Percentiles rank a stretch among this genome's conserved stretches.
Conservation (phyloP, 2,797 vertebrate genomes). For the Selene dorsalis region DNA sequence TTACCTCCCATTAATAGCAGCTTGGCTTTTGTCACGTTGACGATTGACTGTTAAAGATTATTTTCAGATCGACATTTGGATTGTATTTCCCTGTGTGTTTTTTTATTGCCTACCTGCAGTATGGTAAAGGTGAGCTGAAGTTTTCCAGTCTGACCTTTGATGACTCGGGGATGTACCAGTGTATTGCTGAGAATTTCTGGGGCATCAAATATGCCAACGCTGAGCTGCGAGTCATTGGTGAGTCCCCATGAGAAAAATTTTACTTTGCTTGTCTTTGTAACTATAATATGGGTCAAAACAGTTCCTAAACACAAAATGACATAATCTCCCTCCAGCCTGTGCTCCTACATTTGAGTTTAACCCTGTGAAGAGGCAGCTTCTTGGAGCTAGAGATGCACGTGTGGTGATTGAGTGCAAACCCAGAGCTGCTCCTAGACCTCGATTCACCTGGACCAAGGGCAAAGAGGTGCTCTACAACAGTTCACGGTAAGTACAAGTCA, state of each 20-base stretch:
- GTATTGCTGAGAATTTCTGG: conserved; percentile 93
- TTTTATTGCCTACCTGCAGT: conserved; percentile 75
- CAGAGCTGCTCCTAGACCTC: conserved; percentile 93
- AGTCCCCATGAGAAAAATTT: conserved; percentile 32
- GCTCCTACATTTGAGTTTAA: conserved; percentile 95
- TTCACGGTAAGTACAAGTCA: conserved; percentile 84
- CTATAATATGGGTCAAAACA: rapidly evolving
- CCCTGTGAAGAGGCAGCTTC: conserved; percentile 93
- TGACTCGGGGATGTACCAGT: conserved; percentile 98
- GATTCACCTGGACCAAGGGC: conserved; percentile 94
- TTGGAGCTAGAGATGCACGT: conserved; percentile 92
- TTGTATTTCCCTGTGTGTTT: conserved; percentile 58
- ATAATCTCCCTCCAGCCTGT: conserved; percentile 83
- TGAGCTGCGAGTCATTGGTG: conserved; percentile 94
- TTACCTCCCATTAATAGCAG: not conserved
- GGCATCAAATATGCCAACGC: conserved; percentile 97
- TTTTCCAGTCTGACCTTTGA: conserved; percentile 92
- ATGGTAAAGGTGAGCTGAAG: conserved; percentile 93
- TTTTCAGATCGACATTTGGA: not conserved
- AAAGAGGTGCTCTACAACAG: conserved; percentile 93
- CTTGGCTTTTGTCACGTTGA: not conserved
- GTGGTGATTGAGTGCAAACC: conserved; percentile 97
- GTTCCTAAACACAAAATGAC: not conserved
- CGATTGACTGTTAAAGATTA: not conserved
- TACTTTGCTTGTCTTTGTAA: no score